Evolutionary conservation across 1,140 invertebrate genomes (phyloP), one percentile per base, ranked within the genome.

Genomic region (Drosophila arawakana): DNA sequence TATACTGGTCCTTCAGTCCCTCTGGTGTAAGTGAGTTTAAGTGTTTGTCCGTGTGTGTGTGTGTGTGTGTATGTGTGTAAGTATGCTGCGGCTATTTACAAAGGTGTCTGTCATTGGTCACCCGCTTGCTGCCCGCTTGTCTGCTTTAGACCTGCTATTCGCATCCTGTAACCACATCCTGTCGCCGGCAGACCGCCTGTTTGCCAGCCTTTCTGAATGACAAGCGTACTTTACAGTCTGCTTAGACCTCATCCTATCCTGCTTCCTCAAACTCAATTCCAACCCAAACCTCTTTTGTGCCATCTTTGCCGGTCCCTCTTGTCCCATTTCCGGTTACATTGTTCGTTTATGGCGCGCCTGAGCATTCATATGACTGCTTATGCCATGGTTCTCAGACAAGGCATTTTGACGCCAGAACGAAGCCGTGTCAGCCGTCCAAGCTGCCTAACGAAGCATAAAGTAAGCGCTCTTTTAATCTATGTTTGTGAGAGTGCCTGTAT

Each of bases 71-170:
- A 7, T 37, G 13, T 50, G 21, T 46, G 39, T 34, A 47, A 39
- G 30, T 39, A 47, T 54, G 49, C 65, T 78, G 63, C 43, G 73
- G 76, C 65, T 88, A 77, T 86, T 83, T 88, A 68, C 73, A 70
- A 76, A 89, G 84, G 83, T 89, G 83, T 88, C 84, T 80, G 83
- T 80, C 82, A 88, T 73, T 88, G 83, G 83, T 88, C 77, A 88
- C 72, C 70, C 80, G 66, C 71, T 70, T 77, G 80, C 84, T 80
- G 80, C 63, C 65, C 67, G 59, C 84, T 68, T 68, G 62, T 60
- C 65, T 63, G 59, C 83, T 68, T 68, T 63, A 70, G 80, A 68
- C 76, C 47, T 68, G 39, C 75, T 67, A 66, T 72, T 83, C 66
- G 73, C 69, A 80, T 83, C 84, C 80, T 78, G 80, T 86, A 77